Conservation (phyloP, 1,140 invertebrate species). For the Drosophila ironensis region DNA sequence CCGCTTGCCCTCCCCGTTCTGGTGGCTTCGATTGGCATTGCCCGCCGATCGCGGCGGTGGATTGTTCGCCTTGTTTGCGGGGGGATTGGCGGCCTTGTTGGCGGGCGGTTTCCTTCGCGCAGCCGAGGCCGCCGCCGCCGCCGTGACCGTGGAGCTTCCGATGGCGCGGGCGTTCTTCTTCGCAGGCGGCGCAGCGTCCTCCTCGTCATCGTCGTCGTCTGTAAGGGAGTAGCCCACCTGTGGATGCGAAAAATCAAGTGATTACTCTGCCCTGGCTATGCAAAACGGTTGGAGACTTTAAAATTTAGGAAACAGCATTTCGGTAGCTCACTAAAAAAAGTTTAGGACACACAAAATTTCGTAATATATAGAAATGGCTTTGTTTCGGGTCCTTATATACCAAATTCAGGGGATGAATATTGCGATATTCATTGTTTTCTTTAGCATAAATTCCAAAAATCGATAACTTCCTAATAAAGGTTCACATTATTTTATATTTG, state of each 20-base stretch:
- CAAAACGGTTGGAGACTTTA: too few relatives aligned
- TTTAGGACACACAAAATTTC: too few relatives aligned
- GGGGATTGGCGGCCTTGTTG: constrained; percentile 10
- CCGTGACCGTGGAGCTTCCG: constrained; percentile 22
- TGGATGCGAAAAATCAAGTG: background rate
- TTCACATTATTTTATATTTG: too few relatives aligned
- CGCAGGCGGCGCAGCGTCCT: constrained; percentile 70
- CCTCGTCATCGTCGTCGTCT: constrained; percentile 56
- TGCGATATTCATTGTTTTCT: too few relatives aligned
- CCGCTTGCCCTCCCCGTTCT: constrained; percentile 62
- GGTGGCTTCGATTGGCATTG: constrained; percentile 63
- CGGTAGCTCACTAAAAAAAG: too few relatives aligned
- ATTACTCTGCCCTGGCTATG: too few relatives aligned
- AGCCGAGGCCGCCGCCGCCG: constrained; percentile 34
- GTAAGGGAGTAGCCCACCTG: background rate
- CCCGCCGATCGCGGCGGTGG: background rate
- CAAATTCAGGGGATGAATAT: too few relatives aligned
- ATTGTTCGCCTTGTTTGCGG: constrained; percentile 7
- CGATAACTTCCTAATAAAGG: too few relatives aligned
- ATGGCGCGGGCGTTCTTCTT: constrained; percentile 53
- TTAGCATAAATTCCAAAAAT: too few relatives aligned
- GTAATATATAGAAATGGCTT: too few relatives aligned
- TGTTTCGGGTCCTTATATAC: too few relatives aligned
- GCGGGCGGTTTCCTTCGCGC: constrained; percentile 58
- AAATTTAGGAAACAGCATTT: too few relatives aligned